Base-by-base conservation (phyloP, 2,113 vertebrate genomes). In the Telmatochromis sp. region DNA sequence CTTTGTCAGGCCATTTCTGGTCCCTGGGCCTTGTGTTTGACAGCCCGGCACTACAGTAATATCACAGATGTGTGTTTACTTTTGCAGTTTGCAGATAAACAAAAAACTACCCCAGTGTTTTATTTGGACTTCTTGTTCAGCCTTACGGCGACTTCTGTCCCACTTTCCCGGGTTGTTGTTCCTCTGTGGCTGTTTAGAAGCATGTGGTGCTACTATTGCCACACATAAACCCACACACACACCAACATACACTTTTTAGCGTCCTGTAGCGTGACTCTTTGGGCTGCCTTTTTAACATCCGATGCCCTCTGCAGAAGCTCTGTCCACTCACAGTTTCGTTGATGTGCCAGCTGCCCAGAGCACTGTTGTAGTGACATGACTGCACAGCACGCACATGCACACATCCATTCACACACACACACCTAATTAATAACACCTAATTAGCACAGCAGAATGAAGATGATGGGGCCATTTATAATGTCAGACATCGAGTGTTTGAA, bases 371-470 rank as follows among this genome's bases (percentile, higher is more conserved):
- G 53, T 65, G 50, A 45, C 84, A 57, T 45, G 26, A 60, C 81
- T 79, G 58, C 86, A 82, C 21, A 68, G 28, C 78, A 80, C 6
- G 54, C 71, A 73, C 37, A 28, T 40, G 15, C 45, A 3, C 71
- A 51, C 73, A 73, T 73, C 0, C 21, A 73, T 45, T 37, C 33
- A 78, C 26, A 6, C 89, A 87, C 17, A 73, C 57, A 51, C 51
- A 60, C 57, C 50, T 53, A 89, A 94, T 94, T 95, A 95, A 94
- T 90, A 93, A 86, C 86, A 88, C 84, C 80, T 91, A 93, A 91
- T 94, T 95, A 95, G 73, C 79, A 84, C 68, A 78, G 85, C 87
- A 33, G 35, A 85, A 85, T 26, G 5, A 45, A 19, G 53, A 89
- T 51, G 87, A 89, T 65, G 37, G 87, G 60, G 80, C 85, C 37